Percentiles rank a stretch among this genome's conserved stretches.
phyloP scores from a whole-genome alignment of 2,113 vertebrate species.

The Orthochromis indermauri region DNA sequence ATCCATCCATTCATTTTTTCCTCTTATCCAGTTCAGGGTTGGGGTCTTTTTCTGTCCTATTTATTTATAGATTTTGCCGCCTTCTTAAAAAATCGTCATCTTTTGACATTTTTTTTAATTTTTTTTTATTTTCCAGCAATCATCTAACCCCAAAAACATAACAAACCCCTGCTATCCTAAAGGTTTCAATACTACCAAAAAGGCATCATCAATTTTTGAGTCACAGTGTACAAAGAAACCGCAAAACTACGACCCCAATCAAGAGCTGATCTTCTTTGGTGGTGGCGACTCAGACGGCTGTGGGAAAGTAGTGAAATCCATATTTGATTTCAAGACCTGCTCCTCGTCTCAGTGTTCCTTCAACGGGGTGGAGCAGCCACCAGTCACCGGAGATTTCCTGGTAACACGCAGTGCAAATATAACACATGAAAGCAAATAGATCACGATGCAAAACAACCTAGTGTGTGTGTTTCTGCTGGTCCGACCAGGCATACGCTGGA shows the following conservation, averaged over 20 bases:
- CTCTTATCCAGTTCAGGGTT: neutral
- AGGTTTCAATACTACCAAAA: slow-evolving; percentile 58
- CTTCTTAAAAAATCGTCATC: neutral
- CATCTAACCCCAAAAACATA: slow-evolving; percentile 21
- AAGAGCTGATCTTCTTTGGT: slow-evolving; percentile 68
- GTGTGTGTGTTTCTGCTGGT: neutral
- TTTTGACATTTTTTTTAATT: neutral
- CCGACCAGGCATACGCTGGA: slow-evolving; percentile 83
- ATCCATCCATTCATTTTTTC: neutral
- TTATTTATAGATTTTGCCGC: neutral
- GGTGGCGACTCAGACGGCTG: slow-evolving; percentile 71
- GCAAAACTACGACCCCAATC: slow-evolving; percentile 45
- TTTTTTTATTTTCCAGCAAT: slow-evolving; percentile 17
- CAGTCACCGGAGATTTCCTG: slow-evolving; percentile 79
- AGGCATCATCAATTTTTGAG: slow-evolving; percentile 67
- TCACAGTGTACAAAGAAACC: slow-evolving; percentile 77
- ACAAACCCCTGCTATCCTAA: slow-evolving; percentile 81
- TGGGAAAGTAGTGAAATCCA: slow-evolving; percentile 62
- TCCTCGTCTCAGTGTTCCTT: slow-evolving; percentile 73
- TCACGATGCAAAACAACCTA: neutral
- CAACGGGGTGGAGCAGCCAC: slow-evolving; percentile 77
- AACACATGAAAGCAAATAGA: neutral
- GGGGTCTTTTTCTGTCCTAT: neutral
- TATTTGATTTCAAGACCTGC: slow-evolving; percentile 80
- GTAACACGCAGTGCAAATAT: slow-evolving; percentile 60